Evolutionary conservation across 2,888 invertebrate genomes (phyloP).

Genomic region (Chrysolina americana): DNA sequence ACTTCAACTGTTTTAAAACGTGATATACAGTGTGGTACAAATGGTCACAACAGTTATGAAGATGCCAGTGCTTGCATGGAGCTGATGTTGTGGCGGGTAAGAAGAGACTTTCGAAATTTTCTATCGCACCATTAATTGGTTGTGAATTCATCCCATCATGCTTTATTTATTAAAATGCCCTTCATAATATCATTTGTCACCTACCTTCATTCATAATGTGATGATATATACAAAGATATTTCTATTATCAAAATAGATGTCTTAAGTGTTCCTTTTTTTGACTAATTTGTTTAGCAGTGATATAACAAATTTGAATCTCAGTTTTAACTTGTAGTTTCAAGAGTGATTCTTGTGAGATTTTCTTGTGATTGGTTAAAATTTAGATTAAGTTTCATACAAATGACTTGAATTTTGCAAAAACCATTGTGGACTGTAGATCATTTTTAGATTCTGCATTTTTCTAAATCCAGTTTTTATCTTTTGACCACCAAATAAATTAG

Average conservation of each 20-base stretch:
- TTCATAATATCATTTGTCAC: constrained; percentile 35
- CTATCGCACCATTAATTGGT: constrained; percentile 20
- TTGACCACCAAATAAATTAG: neutral
- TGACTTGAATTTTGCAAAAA: constrained; percentile 17
- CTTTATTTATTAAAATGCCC: constrained; percentile 50
- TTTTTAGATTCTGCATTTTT: neutral
- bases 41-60: constrained; percentile 93
- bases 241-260: constrained; percentile 29
- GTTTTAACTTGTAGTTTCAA: constrained; percentile 25
- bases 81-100: constrained; percentile 85
- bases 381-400: constrained; percentile 32
- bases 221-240: constrained; percentile 32
- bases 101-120: constrained; percentile 69
- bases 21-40: constrained; percentile 83
- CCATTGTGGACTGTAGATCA: neutral
- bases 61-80: constrained; percentile 94
- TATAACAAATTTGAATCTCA: constrained; percentile 34
- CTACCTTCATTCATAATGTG: constrained; percentile 26
- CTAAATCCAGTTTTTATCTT: neutral
- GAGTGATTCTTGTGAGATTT: constrained; percentile 34
- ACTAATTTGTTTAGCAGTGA: constrained; percentile 26
- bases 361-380: constrained; percentile 25
- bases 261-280: constrained; percentile 24
- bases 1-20: constrained; percentile 81
- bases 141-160: constrained; percentile 35